Percentiles rank a stretch among this genome's conserved stretches.
These are phyloP conservation scores for Meloidogyne floridensis DNA, from an alignment of 1,140 invertebrate genomes.

Conservation along the genomic window DNA sequence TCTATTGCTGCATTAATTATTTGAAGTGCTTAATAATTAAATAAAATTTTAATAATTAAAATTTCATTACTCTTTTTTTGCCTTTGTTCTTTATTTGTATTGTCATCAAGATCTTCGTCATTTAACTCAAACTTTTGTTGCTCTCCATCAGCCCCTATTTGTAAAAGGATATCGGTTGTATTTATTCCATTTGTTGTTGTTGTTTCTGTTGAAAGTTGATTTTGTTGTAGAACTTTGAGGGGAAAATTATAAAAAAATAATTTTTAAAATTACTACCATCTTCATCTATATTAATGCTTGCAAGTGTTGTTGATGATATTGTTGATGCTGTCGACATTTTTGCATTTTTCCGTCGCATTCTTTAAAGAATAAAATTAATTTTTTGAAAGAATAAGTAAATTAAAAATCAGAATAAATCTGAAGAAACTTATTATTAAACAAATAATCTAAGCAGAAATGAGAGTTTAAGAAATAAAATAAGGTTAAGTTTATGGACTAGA, in stretches of 20 bases:
- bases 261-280: neutral
- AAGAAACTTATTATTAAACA: too few relatives aligned
- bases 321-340: neutral
- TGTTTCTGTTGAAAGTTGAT: neutral
- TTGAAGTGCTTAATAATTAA: conserved; percentile 37
- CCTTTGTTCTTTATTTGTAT: neutral
- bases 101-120: neutral
- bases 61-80: neutral
- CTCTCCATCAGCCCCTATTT: neutral
- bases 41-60: conserved; percentile 9
- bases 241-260: neutral
- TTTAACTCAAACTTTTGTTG: neutral
- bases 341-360: neutral
- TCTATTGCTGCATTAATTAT: conserved; percentile 47
- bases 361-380: neutral
- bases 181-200: neutral
- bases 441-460: too few relatives aligned
- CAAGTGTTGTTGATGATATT: neutral
- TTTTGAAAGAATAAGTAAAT: neutral
- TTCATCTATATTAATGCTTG: neutral
- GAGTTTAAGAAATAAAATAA: too few relatives aligned
- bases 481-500: too few relatives aligned
- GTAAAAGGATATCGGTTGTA: neutral
- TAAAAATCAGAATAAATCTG: neutral
- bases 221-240: neutral